A percentile compares a stretch with the other conserved stretches of the same genome.
phyloP scores from a whole-genome alignment of 2,888 invertebrate species.

The Pherbina coryleti region DNA sequence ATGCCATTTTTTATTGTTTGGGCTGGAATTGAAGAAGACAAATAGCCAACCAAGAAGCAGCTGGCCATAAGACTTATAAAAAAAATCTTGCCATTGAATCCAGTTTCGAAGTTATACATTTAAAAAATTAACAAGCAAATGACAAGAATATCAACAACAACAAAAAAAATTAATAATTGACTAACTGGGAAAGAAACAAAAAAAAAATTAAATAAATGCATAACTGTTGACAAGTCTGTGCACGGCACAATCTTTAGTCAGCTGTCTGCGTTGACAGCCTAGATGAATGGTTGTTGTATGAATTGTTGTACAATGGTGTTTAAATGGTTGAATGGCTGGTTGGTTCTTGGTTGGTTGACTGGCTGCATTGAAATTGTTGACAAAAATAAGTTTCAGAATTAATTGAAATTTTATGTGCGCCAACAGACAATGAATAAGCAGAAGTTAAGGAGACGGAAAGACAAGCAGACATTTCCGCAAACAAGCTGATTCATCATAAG shows the following conservation, averaged over 20 bases:
- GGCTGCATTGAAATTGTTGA: background rate
- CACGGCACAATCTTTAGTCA: too few relatives aligned
- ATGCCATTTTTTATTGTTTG: constrained; percentile 11
- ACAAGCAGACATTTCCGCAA: background rate
- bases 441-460: background rate
- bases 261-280: too few relatives aligned
- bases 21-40: background rate
- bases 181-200: background rate
- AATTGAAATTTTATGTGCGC: constrained; percentile 17
- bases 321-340: background rate
- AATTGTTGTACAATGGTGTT: too few relatives aligned
- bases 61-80: background rate
- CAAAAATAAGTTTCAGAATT: constrained; percentile 6
- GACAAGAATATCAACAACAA: background rate
- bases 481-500: background rate
- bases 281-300: too few relatives aligned
- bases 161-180: background rate
- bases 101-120: background rate
- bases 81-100: background rate
- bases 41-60: too few relatives aligned
- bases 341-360: background rate
- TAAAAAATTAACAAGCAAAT: constrained; percentile 1
- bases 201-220: background rate
- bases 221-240: too few relatives aligned
- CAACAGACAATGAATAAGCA: background rate